Evolutionary conservation across 2,797 vertebrate species (phyloP).

Genomic region (Paramormyrops hopkinsi): DNA sequence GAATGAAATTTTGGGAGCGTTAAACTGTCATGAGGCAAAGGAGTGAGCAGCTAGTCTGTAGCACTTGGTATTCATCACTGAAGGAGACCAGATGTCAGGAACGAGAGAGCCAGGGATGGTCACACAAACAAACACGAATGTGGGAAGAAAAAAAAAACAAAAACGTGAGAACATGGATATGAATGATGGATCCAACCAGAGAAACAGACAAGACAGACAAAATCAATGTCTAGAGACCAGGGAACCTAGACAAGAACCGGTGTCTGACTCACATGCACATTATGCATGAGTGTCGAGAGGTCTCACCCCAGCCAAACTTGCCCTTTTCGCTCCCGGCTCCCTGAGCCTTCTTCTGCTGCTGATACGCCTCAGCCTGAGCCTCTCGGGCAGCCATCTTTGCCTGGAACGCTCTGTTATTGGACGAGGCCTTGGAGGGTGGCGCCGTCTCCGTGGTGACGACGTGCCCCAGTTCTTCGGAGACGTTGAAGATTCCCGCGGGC

Average conservation of each 20-base stretch:
- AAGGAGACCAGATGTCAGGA: not conserved
- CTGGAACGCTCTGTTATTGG: conserved; percentile 59
- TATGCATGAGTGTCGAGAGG: not conserved
- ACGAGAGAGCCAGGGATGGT: too few relatives aligned
- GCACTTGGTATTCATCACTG: not conserved
- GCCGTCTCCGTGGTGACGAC: conserved; percentile 61
- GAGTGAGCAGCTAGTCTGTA: not conserved
- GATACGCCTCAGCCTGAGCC: conserved; percentile 48
- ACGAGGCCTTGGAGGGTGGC: conserved; percentile 29
- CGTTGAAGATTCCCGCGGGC: conserved; percentile 47
- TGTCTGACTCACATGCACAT: not conserved
- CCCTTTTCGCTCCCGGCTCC: conserved; percentile 59
- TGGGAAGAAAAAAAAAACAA: not conserved
- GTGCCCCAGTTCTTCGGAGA: conserved; percentile 61
- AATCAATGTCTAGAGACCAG: not conserved
- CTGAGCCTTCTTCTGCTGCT: conserved; percentile 52
- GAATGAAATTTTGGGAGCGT: not conserved
- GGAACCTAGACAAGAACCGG: not conserved
- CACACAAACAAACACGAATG: not conserved
- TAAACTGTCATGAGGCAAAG: not conserved
- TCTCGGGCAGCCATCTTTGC: conserved; percentile 64
- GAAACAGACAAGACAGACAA: not conserved
- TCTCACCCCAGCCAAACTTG: conserved; percentile 68
- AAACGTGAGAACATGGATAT: not conserved
- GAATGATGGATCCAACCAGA: not conserved